Base-by-base conservation (phyloP, 2,888 invertebrate genomes). In the Acleris literana region DNA sequence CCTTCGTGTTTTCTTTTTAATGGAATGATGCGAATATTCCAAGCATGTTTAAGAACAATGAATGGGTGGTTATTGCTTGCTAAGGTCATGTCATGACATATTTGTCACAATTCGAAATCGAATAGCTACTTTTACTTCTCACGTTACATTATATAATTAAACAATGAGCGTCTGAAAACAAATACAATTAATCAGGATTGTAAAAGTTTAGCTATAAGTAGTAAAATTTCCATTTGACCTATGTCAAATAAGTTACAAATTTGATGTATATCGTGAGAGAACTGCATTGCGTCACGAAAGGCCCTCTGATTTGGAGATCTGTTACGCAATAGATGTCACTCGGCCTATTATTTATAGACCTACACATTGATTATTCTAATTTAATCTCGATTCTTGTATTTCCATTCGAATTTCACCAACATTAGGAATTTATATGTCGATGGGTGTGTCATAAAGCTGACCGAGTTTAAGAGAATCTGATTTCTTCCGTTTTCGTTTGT, bases 341-440 rank as follows among this genome's bases (percentile, higher is more conserved):
- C 63, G 58, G 74, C 76, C 79, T 79, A 79, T 77, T 74, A 74
- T 81, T 80, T 73, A 72, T 79, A 72, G 81, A 78, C 62, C 62
- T 57, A 70, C 58, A 64, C 73, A 77, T 80, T 79, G 75, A 70
- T 78, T 79, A 81, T 74, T 81, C 74, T 80, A 81, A 79, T 79
- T 18, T 69, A 69, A 72, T 75, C 72, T 72, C 63, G 73, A 71
- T 73, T 75, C 68, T 64, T 63, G 76, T 82, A 79, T 81, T 80
- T 76, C 77, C 75, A 79, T 76, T 71, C 67, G 76, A 39, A 79
- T 84, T 86, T 86, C 83, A 82, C 82, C 72, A 69, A 71, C 73
- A 68, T 74, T 80, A 76, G 75, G 79, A 83, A 84, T 84, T 78
- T 78, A 72, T 81, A 82, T 80, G 77, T 68, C 79, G 78, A 83